A percentile compares a stretch with the other conserved stretches of the same genome.
Conservation (phyloP, 2,888 invertebrate genomes). For the Oegoconia quadripuncta region DNA sequence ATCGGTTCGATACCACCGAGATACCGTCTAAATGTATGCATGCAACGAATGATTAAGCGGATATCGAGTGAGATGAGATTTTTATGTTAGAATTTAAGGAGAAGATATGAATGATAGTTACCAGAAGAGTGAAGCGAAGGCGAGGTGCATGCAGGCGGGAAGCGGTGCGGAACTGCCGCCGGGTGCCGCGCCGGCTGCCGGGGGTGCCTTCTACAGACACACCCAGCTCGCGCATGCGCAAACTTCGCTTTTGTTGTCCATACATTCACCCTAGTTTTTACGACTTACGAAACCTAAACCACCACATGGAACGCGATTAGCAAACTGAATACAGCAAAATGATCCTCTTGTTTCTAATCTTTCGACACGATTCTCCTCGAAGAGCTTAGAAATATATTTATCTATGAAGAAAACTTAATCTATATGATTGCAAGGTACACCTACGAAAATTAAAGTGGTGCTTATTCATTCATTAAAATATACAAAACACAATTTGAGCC, state of each 20-base stretch:
- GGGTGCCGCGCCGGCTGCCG: slow-evolving; percentile 39
- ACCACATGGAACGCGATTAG: not conserved
- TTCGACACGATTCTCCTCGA: too few species aligned
- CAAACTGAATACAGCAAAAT: too few species aligned
- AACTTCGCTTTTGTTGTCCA: slow-evolving; percentile 33
- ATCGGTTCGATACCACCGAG: slow-evolving; percentile 20
- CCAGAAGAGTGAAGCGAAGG: slow-evolving; percentile 31
- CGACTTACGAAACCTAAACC: not conserved
- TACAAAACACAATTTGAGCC: too few species aligned
- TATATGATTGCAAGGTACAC: too few species aligned
- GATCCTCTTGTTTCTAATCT: too few species aligned
- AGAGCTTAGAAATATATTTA: too few species aligned
- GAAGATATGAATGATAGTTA: slow-evolving; percentile 36
- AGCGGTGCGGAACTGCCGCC: slow-evolving; percentile 58
- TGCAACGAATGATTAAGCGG: too few species aligned
- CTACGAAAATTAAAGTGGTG: too few species aligned
- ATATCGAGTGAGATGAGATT: too few species aligned
- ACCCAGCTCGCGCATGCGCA: slow-evolving; percentile 71
- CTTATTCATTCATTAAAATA: too few species aligned
- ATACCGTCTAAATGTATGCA: slow-evolving; percentile 9
- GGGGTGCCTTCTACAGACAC: too few species aligned
- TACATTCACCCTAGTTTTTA: slow-evolving; percentile 16
- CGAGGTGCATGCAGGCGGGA: slow-evolving; percentile 32
- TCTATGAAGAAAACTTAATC: too few species aligned
- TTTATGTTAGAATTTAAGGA: slow-evolving; percentile 20